Evolutionary conservation across 2,797 vertebrate genomes (phyloP).

Genomic region (Poeciliopsis presidionis): DNA sequence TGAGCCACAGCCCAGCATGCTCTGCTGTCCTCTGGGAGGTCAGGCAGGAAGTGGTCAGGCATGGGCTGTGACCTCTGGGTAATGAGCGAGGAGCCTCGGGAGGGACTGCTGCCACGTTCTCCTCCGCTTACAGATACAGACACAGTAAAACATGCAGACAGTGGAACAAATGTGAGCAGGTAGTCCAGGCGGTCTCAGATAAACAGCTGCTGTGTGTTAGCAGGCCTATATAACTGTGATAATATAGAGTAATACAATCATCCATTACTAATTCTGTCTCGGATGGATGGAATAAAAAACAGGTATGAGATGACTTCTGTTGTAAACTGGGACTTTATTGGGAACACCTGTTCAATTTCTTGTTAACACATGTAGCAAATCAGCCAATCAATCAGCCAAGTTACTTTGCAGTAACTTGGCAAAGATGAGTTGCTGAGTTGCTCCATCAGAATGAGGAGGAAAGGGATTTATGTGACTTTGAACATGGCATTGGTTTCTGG

Average conservation of each 20-base stretch:
- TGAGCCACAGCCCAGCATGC: constrained; percentile 73
- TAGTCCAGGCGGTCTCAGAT: not conserved
- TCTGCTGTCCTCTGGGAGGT: constrained; percentile 69
- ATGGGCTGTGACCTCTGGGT: constrained; percentile 78
- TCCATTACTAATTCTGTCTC: constrained; percentile 1
- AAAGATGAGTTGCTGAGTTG: not conserved
- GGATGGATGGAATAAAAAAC: not conserved
- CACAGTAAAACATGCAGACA: constrained; percentile 3
- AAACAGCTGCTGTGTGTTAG: constrained; percentile 11
- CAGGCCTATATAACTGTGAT: constrained; percentile 1
- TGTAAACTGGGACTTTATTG: constrained; percentile 3
- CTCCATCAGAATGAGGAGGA: not conserved
- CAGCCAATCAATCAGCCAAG: not conserved
- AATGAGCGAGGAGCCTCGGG: constrained; percentile 69
- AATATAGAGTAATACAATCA: constrained; percentile 3
- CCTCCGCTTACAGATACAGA: constrained; percentile 14
- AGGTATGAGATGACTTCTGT: not conserved
- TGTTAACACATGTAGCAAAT: not conserved
- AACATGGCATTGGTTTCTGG: not conserved
- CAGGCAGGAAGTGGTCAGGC: constrained; percentile 77
- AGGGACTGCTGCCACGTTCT: constrained; percentile 58
- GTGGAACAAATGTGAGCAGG: constrained; percentile 8
- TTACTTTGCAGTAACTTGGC: not conserved
- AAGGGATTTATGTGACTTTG: not conserved
- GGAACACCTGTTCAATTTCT: not conserved